Conservation (phyloP, 2,888 invertebrate species). For the Eupithecia centaureata region DNA sequence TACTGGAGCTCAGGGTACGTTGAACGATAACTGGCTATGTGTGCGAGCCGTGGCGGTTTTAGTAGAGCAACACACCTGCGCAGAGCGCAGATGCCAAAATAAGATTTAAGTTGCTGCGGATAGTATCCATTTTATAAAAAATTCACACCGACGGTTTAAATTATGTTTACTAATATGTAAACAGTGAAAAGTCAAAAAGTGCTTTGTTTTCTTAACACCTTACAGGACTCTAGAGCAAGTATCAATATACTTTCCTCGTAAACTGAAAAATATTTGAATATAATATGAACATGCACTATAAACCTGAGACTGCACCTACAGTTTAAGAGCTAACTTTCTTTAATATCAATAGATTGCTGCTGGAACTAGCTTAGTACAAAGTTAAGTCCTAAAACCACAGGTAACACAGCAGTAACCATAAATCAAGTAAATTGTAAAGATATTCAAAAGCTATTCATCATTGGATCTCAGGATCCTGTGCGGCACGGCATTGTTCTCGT, state of each 20-base stretch:
- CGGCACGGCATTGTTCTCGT: slow-evolving; percentile 52
- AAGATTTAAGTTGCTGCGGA: not conserved
- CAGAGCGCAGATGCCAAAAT: not conserved
- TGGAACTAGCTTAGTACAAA: slow-evolving; percentile 11
- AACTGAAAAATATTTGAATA: not conserved
- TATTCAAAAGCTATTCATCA: slow-evolving; percentile 58
- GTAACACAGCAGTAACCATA: slow-evolving; percentile 14
- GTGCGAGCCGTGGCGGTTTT: slow-evolving; percentile 42
- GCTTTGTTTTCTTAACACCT: not conserved
- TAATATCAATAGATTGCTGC: not conserved
- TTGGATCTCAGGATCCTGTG: slow-evolving; percentile 17
- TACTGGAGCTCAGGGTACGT: slow-evolving; percentile 26
- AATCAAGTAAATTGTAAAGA: slow-evolving; percentile 25
- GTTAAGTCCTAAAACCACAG: slow-evolving; percentile 18
- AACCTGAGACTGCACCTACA: not conserved
- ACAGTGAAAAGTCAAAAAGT: not conserved
- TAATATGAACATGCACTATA: not conserved
- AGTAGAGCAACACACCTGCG: slow-evolving; percentile 50
- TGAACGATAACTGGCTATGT: slow-evolving; percentile 34
- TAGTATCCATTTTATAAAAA: not conserved
- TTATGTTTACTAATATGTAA: not conserved
- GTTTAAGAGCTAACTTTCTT: not conserved
- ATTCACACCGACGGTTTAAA: too few species aligned
- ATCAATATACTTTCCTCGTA: too few species aligned
- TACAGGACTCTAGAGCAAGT: not conserved